phyloP scores from a whole-genome alignment of 2,888 invertebrate genomes.

The Agriopis aurantiaria region DNA sequence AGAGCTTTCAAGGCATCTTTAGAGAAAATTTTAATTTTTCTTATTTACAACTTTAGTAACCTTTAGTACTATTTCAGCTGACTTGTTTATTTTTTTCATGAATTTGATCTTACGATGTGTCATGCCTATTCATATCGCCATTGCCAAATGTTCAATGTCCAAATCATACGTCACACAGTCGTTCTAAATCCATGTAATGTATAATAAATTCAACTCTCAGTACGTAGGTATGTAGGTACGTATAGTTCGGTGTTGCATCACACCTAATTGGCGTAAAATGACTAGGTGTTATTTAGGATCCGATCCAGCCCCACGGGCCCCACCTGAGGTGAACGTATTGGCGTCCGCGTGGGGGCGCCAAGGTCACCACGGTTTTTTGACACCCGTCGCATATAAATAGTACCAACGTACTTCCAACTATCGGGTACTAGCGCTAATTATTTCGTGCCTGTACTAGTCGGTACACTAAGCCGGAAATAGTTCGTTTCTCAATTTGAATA shows the following conservation, averaged over 20 bases:
- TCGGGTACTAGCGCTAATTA: slow-evolving; percentile 65
- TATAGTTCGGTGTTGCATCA: slow-evolving; percentile 40
- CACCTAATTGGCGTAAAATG: slow-evolving; percentile 43
- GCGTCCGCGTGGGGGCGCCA: slow-evolving; percentile 83
- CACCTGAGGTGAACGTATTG: slow-evolving; percentile 83
- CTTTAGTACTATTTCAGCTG: slow-evolving; percentile 15
- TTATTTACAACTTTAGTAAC: slow-evolving; percentile 7
- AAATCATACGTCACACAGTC: neutral
- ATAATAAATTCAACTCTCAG: neutral
- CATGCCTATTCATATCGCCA: neutral
- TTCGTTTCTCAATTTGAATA: slow-evolving; percentile 77
- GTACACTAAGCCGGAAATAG: slow-evolving; percentile 75
- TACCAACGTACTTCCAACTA: slow-evolving; percentile 68
- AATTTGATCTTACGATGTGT: slow-evolving; percentile 2
- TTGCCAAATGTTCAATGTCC: slow-evolving; percentile 15
- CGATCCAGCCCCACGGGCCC: slow-evolving; percentile 72
- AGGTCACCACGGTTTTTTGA: slow-evolving; percentile 85
- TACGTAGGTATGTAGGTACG: neutral
- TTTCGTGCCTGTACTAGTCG: slow-evolving; percentile 65
- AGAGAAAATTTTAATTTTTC: slow-evolving; percentile 4
- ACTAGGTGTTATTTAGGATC: slow-evolving; percentile 51
- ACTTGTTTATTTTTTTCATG: slow-evolving; percentile 15
- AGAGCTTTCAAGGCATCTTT: slow-evolving; percentile 28
- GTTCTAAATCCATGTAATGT: slow-evolving; percentile 10
- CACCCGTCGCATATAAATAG: slow-evolving; percentile 79